These are phyloP conservation scores for Sanderia malayensis DNA, from an alignment of 30 jellyfish, hydroid and myxozoan genomes.

Conservation along the genomic window DNA sequence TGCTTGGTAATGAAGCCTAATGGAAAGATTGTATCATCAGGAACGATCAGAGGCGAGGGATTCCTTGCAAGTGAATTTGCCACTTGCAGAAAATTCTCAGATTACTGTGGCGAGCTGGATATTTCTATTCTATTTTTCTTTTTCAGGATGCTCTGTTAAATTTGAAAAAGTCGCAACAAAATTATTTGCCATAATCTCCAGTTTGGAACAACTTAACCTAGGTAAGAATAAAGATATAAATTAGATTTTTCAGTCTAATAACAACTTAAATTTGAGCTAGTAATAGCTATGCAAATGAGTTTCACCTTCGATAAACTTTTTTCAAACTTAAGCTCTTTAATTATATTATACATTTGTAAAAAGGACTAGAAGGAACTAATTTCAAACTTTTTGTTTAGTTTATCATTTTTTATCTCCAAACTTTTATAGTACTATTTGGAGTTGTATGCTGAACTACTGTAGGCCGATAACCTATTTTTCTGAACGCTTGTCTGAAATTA, in stretches of 20 bases:
- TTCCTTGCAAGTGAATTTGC: background rate
- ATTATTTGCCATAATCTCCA: background rate
- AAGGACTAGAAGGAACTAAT: no score
- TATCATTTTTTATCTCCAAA: background rate
- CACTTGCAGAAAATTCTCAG: background rate
- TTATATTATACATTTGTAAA: background rate
- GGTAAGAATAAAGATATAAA: background rate
- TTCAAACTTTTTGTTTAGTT: background rate
- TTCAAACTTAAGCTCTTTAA: background rate
- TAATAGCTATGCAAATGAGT: background rate
- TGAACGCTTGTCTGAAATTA: background rate
- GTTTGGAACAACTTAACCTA: background rate
- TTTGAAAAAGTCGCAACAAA: background rate
- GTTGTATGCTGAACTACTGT: background rate
- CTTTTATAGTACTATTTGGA: background rate
- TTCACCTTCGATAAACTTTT: background rate
- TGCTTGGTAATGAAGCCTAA: slow-evolving; percentile 15
- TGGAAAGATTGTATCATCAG: background rate
- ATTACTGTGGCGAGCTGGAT: background rate
- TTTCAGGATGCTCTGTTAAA: background rate
- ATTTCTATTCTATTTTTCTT: background rate
- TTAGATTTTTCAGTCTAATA: background rate
- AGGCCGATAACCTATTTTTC: background rate
- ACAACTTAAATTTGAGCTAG: slow-evolving; percentile 1
- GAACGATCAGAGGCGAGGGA: background rate